A percentile compares a stretch with the other conserved stretches of the same genome.
Evolutionary conservation across 2,797 vertebrate species (phyloP).

Genomic region (Paratrypauchen microcephalus): DNA sequence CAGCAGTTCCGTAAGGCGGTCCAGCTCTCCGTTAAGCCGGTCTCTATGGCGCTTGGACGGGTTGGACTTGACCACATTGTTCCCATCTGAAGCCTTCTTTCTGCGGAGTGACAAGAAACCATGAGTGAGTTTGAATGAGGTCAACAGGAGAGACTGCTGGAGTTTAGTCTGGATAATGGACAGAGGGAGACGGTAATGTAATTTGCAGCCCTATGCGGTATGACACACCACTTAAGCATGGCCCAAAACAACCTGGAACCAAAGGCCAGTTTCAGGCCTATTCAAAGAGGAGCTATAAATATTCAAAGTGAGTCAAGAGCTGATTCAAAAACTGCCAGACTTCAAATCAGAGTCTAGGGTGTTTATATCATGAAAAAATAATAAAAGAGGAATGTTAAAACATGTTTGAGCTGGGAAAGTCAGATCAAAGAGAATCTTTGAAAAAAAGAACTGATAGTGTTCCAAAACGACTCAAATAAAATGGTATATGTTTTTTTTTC

Average conservation of each 20-base stretch:
- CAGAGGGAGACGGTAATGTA: slow-evolving; percentile 10
- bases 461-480: no score
- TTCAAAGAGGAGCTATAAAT: not conserved
- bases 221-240: slow-evolving; percentile 29
- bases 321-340: slow-evolving; percentile 7
- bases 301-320: slow-evolving; percentile 28
- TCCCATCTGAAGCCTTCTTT: slow-evolving; percentile 40
- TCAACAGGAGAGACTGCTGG: slow-evolving; percentile 11
- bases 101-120: slow-evolving; percentile 32
- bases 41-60: slow-evolving; percentile 82
- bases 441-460: no score
- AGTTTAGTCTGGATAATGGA: slow-evolving; percentile 13
- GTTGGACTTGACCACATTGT: slow-evolving; percentile 73
- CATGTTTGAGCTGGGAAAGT: slow-evolving; percentile 4
- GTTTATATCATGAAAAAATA: not conserved
- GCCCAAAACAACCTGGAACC: not conserved
- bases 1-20: slow-evolving; percentile 72
- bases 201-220: not conserved
- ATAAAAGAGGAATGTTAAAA: slow-evolving; percentile 8
- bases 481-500: not conserved
- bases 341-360: not conserved
- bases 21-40: slow-evolving; percentile 80
- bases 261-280: not conserved
- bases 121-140: slow-evolving; percentile 4
- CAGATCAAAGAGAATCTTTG: not conserved